Percentiles rank a stretch among this genome's conserved stretches.
Conservation (phyloP, 2,797 vertebrate genomes). For the Enteromius radiatus region DNA sequence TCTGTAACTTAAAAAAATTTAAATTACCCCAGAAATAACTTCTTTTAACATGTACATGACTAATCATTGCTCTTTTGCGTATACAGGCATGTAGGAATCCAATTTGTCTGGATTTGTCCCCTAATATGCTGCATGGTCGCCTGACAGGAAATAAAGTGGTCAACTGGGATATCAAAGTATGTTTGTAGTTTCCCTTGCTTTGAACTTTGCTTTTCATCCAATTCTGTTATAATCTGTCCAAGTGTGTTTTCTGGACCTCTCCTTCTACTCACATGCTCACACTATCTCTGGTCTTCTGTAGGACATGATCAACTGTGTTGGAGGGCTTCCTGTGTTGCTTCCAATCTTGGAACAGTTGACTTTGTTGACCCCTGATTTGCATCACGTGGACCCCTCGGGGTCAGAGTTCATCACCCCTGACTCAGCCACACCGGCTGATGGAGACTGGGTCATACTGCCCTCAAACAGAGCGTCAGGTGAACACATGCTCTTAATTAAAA, state of each 20-base stretch:
- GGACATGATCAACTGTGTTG: conserved; percentile 96
- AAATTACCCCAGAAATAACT: background rate
- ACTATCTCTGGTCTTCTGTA: conserved; percentile 59
- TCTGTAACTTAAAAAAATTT: background rate
- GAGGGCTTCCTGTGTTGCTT: conserved; percentile 89
- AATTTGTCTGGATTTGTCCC: conserved; percentile 94
- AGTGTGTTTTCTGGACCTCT: background rate
- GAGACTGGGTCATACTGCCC: conserved; percentile 88
- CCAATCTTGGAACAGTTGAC: conserved; percentile 92
- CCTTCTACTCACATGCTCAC: background rate
- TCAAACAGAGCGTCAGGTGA: conserved; percentile 93
- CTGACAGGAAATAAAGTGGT: conserved; percentile 98
- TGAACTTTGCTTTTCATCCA: background rate
- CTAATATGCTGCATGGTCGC: conserved; percentile 91
- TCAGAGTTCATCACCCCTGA: conserved; percentile 82
- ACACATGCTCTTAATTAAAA: conserved; percentile 7
- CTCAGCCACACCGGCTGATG: conserved; percentile 83
- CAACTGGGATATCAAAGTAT: conserved; percentile 98
- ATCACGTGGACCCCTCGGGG: conserved; percentile 68
- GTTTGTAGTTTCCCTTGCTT: background rate
- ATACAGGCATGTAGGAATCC: conserved; percentile 91
- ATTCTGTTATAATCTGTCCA: background rate
- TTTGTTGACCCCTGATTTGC: conserved; percentile 74
- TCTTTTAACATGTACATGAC: background rate
- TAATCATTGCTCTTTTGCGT: background rate